Conservation (phyloP, 2,797 vertebrate genomes). For the Calcarius lapponicus region DNA sequence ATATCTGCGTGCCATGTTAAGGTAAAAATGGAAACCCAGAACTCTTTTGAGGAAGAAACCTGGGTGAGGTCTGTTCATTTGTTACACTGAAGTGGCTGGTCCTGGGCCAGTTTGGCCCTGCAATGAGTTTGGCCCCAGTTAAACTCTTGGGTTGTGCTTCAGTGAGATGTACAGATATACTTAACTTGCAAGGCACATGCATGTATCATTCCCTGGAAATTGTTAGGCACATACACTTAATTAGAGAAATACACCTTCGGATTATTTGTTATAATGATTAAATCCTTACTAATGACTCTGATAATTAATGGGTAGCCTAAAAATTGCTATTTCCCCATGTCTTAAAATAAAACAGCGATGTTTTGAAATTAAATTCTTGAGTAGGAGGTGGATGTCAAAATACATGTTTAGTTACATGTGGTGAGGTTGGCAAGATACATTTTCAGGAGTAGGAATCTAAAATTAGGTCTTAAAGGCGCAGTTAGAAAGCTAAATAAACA, state of each 20-base stretch:
- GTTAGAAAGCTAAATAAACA: conserved; percentile 31
- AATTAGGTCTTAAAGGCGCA: conserved; percentile 11
- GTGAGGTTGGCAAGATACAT: not conserved
- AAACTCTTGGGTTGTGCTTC: not conserved
- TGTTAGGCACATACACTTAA: not conserved
- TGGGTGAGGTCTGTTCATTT: not conserved
- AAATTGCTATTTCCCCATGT: not conserved
- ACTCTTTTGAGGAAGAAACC: conserved; percentile 17
- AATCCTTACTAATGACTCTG: not conserved
- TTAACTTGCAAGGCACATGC: not conserved
- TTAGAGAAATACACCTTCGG: not conserved
- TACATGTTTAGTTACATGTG: not conserved
- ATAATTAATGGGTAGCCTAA: conserved; percentile 21
- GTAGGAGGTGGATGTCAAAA: not conserved
- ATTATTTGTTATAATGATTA: conserved; percentile 37
- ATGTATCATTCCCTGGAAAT: conserved; percentile 18
- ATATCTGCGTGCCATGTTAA: not conserved
- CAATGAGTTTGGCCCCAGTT: not conserved
- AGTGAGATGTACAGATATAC: not conserved
- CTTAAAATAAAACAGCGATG: conserved; percentile 19
- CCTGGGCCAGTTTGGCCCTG: not conserved
- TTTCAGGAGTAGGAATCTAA: conserved; percentile 17
- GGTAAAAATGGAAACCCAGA: not conserved
- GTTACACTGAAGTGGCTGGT: not conserved
- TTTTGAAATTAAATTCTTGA: conserved; percentile 23